Evolutionary conservation across 2,888 invertebrate species (phyloP).

Genomic region (Coleophora flavipennella): DNA sequence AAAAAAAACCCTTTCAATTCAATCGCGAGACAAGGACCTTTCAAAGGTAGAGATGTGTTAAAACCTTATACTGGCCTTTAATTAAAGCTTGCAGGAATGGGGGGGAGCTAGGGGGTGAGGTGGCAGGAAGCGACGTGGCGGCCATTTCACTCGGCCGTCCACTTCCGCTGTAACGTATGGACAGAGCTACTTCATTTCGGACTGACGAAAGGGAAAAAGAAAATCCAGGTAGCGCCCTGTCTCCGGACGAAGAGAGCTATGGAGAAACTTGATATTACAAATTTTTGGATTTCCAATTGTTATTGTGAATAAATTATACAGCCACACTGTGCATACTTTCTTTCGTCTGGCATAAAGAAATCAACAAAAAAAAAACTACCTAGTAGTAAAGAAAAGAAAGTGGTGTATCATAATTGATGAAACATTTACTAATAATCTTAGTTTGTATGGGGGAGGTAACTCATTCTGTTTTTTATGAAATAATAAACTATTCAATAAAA

Average conservation of each 20-base stretch:
- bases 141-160: constrained; percentile 54
- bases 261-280: constrained; percentile 20
- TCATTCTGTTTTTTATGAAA: too few relatives aligned
- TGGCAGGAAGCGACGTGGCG: constrained; percentile 32
- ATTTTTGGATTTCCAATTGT: background rate
- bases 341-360: too few relatives aligned
- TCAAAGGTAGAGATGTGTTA: constrained; percentile 53
- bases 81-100: constrained; percentile 48
- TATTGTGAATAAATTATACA: background rate
- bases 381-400: too few relatives aligned
- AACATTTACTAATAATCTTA: too few relatives aligned
- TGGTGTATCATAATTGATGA: too few relatives aligned
- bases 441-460: too few relatives aligned
- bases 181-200: constrained; percentile 60
- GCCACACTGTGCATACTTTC: too few relatives aligned
- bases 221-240: constrained; percentile 40
- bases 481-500: too few relatives aligned
- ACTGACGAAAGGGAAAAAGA: constrained; percentile 54
- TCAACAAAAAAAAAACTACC: too few relatives aligned
- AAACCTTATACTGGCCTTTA: constrained; percentile 65
- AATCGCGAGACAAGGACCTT: constrained; percentile 35
- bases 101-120: constrained; percentile 15
- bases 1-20: constrained; percentile 29
- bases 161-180: constrained; percentile 57
- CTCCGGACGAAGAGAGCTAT: constrained; percentile 28